These are phyloP conservation scores for Noturus placidus DNA, from an alignment of 2,113 vertebrate genomes.

Conservation along the genomic window DNA sequence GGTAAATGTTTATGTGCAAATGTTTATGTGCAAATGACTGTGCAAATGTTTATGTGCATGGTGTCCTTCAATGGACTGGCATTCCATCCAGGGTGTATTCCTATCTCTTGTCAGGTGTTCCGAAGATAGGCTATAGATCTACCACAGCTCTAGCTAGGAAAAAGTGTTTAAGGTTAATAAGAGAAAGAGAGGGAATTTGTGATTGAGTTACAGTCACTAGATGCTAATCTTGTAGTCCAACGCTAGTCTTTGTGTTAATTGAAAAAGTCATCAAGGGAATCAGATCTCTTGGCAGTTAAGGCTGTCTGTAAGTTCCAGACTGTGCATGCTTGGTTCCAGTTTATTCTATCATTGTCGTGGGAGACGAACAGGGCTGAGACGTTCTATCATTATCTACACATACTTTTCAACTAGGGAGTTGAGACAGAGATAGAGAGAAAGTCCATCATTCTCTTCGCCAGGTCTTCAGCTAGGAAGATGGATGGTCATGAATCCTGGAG, in stretches of 20 bases:
- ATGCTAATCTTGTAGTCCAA: background rate
- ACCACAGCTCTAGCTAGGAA: background rate
- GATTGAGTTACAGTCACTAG: background rate
- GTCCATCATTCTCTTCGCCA: constrained; percentile 34
- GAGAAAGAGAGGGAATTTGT: background rate
- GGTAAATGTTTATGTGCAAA: no score
- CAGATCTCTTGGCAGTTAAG: background rate
- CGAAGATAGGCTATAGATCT: background rate
- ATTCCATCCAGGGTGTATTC: background rate
- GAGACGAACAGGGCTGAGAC: background rate
- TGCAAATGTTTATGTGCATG: background rate
- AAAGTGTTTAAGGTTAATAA: background rate
- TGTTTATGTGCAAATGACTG: no score
- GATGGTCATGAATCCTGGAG: constrained; percentile 65
- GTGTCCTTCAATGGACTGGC: background rate
- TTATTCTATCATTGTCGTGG: background rate
- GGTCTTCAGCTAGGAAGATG: constrained; percentile 63
- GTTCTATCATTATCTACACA: background rate
- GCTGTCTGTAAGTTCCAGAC: background rate
- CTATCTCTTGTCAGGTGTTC: background rate
- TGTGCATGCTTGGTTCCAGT: background rate
- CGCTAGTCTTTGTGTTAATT: background rate
- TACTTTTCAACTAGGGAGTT: constrained; percentile 57
- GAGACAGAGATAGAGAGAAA: background rate
- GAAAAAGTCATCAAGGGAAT: background rate